These are phyloP conservation scores for Neomorphus geoffroyi DNA, from an alignment of 2,797 vertebrate species.

Conservation along the genomic window DNA sequence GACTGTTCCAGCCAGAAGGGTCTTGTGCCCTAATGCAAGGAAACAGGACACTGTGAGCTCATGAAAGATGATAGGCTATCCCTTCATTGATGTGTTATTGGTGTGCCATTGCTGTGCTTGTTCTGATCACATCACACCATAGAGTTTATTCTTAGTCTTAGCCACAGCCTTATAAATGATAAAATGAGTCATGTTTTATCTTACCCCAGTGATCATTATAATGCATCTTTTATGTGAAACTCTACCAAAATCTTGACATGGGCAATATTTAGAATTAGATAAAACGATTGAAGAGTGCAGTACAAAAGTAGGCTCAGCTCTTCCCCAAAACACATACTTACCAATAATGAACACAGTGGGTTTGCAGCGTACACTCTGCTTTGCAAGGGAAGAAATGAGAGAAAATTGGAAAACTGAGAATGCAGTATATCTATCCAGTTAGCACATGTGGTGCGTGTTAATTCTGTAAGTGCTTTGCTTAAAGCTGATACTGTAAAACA, in stretches of 20 bases:
- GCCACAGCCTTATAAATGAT: conserved; percentile 75
- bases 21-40: neutral
- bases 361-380: neutral
- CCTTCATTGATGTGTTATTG: conserved; percentile 87
- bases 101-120: conserved; percentile 70
- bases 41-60: conserved; percentile 35
- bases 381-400: neutral
- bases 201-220: conserved; percentile 50
- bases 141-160: conserved; percentile 63
- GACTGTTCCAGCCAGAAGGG: neutral
- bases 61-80: conserved; percentile 73
- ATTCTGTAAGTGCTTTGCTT: neutral
- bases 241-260: conserved; percentile 51
- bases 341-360: fast-evolving
- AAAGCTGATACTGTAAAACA: neutral
- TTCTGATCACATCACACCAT: conserved; percentile 78
- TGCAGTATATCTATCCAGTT: neutral
- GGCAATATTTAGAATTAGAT: conserved; percentile 6
- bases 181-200: conserved; percentile 66
- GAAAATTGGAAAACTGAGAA: neutral
- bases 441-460: neutral
- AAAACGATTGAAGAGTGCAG: neutral
- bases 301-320: neutral
- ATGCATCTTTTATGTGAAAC: conserved; percentile 54
- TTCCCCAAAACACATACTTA: fast-evolving